These are phyloP conservation scores for Mallateleia sp. DNA, from an alignment of 2,888 invertebrate species.

Conservation along the genomic window DNA sequence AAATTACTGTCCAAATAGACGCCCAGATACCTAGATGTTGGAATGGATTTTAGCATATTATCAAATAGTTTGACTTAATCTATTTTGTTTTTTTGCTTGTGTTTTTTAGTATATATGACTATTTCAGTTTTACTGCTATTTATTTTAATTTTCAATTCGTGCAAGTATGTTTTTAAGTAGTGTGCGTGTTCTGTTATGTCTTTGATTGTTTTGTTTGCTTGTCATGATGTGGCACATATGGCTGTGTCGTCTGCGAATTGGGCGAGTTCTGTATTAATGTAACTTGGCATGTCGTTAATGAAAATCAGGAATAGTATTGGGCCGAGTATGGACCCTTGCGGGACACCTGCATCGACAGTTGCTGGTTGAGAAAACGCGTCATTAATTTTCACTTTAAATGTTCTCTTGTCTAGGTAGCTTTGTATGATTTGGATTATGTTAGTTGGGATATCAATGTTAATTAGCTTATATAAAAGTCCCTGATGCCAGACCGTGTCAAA, in stretches of 20 bases:
- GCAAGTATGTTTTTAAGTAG: neutral
- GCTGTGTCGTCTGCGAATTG: conserved; percentile 22
- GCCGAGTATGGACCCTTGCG: conserved; percentile 24
- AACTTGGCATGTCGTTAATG: neutral
- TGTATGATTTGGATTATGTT: too few relatives aligned
- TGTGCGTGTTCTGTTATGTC: neutral
- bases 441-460: too few relatives aligned
- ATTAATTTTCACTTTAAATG: neutral
- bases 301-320: conserved; percentile 4
- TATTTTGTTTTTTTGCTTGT: neutral
- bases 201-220: neutral
- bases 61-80: too few relatives aligned
- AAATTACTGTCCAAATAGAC: conserved; percentile 1
- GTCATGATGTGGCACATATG: neutral
- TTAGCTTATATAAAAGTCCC: too few relatives aligned
- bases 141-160: conserved; percentile 38
- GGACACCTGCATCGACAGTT: conserved; percentile 32
- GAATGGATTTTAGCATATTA: too few relatives aligned
- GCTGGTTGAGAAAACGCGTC: neutral
- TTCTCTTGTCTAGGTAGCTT: too few relatives aligned
- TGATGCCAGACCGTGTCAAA: too few relatives aligned
- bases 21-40: neutral
- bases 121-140: conserved; percentile 35
- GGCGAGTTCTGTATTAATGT: neutral
- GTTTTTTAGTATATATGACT: neutral